Evolutionary conservation across 2,113 vertebrate genomes (phyloP).

Genomic region (Geococcyx californianus): DNA sequence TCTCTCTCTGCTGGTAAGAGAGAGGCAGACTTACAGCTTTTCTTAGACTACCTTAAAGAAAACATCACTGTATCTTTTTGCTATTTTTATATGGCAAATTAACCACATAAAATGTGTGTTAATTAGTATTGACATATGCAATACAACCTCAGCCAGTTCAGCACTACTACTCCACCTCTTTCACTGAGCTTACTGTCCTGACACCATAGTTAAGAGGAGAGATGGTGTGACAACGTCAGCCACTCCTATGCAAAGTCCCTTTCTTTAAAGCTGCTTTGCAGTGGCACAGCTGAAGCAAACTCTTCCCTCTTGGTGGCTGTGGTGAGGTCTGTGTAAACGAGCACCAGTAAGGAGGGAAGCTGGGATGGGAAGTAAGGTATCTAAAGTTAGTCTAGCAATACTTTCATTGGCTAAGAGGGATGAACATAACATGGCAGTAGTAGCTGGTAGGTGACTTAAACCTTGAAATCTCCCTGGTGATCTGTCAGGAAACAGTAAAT

Average conservation of each 20-base stretch:
- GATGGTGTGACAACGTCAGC: neutral
- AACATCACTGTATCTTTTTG: neutral
- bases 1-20: neutral
- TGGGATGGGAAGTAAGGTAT: neutral
- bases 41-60: neutral
- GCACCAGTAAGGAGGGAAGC: neutral
- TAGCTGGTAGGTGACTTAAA: constrained; percentile 18
- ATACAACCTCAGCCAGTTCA: neutral
- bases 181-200: neutral
- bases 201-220: neutral
- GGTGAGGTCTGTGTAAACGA: neutral
- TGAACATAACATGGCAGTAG: neutral
- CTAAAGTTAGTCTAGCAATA: neutral
- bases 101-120: neutral
- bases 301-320: neutral
- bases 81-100: neutral
- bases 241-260: neutral
- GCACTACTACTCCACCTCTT: neutral
- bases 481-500: constrained; percentile 28
- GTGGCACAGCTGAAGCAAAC: neutral
- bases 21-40: neutral
- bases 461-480: neutral
- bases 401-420: neutral
- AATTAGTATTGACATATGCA: neutral
- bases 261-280: neutral